These are phyloP conservation scores for Drosophila hydei DNA, from an alignment of 1,140 invertebrate species.

Conservation along the genomic window DNA sequence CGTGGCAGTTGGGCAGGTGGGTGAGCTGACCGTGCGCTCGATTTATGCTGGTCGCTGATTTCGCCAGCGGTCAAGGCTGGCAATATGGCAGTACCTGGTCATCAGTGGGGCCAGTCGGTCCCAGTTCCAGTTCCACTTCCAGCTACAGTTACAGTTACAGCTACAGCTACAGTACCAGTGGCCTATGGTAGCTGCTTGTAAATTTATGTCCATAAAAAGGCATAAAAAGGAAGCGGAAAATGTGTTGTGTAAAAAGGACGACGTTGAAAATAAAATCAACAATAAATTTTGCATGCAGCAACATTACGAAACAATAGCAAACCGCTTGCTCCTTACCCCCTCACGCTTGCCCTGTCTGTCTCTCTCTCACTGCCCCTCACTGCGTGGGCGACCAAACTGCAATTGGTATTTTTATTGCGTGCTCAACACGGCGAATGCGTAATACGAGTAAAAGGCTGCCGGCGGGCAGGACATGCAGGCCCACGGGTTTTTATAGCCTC, in stretches of 20 bases:
- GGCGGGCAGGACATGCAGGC: constrained; percentile 37
- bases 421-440: constrained; percentile 80
- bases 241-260: constrained; percentile 78
- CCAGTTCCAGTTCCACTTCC: constrained; percentile 22
- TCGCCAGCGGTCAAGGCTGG: constrained; percentile 72
- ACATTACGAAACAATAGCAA: constrained; percentile 78
- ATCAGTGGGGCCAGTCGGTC: constrained; percentile 6
- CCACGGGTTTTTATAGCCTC: constrained; percentile 55
- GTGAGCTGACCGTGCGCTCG: constrained; percentile 43
- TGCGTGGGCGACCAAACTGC: constrained; percentile 47
- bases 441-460: constrained; percentile 61
- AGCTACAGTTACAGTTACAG: too few relatives aligned
- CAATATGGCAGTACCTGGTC: constrained; percentile 57
- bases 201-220: constrained; percentile 81
- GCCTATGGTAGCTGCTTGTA: constrained; percentile 62
- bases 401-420: constrained; percentile 81
- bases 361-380: not conserved
- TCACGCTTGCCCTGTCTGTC: not conserved
- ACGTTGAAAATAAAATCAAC: constrained; percentile 80
- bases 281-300: constrained; percentile 78
- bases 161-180: not conserved
- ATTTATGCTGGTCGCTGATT: constrained; percentile 72
- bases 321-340: constrained; percentile 7
- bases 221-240: constrained; percentile 73
- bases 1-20: constrained; percentile 26